These are phyloP conservation scores for fruit fly (Drosophila melanogaster) DNA, from an alignment of 1,140 invertebrate species.

Conservation along the genomic window DNA sequence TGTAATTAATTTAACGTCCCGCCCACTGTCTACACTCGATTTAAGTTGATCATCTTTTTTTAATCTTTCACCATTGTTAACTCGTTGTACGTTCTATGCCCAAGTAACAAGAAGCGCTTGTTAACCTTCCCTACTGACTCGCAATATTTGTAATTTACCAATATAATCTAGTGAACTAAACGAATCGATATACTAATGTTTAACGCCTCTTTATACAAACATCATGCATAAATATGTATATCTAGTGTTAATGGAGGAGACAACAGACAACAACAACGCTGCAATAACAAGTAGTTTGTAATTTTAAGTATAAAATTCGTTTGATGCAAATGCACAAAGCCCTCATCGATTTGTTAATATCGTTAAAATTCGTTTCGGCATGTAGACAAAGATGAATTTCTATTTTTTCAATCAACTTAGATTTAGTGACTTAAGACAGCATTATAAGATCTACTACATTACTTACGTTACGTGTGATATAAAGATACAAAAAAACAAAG, in stretches of 20 bases:
- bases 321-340: conserved; percentile 49
- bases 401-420: conserved; percentile 63
- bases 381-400: conserved; percentile 51
- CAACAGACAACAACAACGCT: conserved; percentile 29
- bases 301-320: conserved; percentile 44
- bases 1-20: conserved; percentile 51
- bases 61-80: conserved; percentile 61
- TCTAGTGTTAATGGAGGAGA: conserved; percentile 54
- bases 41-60: conserved; percentile 61
- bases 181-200: conserved; percentile 66
- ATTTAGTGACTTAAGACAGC: conserved; percentile 71
- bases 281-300: conserved; percentile 59
- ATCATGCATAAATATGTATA: conserved; percentile 47
- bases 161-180: conserved; percentile 63
- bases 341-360: conserved; percentile 37
- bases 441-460: conserved; percentile 75
- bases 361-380: conserved; percentile 50
- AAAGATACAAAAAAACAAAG: conserved; percentile 66
- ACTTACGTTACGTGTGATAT: conserved; percentile 81
- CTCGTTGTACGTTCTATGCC: conserved; percentile 72
- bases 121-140: conserved; percentile 52
- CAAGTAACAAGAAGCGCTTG: conserved; percentile 56
- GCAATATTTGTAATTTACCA: conserved; percentile 63
- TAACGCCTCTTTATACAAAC: conserved; percentile 58
- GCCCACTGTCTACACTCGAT: conserved; percentile 46